Percentiles rank a stretch among this genome's conserved stretches.
Conservation (phyloP, 1,140 invertebrate species). For the Drosophila kohkoa region DNA sequence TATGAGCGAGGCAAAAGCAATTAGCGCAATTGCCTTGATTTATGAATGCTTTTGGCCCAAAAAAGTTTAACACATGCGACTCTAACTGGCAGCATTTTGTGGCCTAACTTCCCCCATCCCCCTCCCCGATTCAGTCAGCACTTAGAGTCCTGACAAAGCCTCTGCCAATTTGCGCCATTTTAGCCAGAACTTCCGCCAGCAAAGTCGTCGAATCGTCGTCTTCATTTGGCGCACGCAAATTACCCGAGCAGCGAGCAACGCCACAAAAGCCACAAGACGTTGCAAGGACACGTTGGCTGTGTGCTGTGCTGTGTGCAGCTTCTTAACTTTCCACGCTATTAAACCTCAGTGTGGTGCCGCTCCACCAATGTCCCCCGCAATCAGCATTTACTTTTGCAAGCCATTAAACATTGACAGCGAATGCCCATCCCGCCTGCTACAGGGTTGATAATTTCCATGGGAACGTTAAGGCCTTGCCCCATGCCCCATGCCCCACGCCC, state of each 20-base stretch:
- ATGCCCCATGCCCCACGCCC: no score
- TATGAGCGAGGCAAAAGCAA: slow-evolving; percentile 44
- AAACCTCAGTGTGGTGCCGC: slow-evolving; percentile 58
- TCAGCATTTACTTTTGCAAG: slow-evolving; percentile 84
- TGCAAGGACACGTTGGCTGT: slow-evolving; percentile 8
- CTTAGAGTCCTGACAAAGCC: slow-evolving; percentile 19
- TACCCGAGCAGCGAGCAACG: slow-evolving; percentile 46
- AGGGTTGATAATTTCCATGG: slow-evolving; percentile 75
- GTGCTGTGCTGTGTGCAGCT: slow-evolving; percentile 44
- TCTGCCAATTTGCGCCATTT: slow-evolving; percentile 68
- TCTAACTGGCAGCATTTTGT: slow-evolving; percentile 31
- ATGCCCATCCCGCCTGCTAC: slow-evolving; percentile 28
- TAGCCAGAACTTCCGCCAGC: slow-evolving; percentile 20
- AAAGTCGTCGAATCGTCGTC: slow-evolving; percentile 8
- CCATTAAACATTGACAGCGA: slow-evolving; percentile 81
- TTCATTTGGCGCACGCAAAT: slow-evolving; percentile 66
- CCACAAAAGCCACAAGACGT: slow-evolving; percentile 62
- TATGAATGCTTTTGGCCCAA: slow-evolving; percentile 39
- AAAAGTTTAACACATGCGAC: slow-evolving; percentile 45
- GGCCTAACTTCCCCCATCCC: neutral
- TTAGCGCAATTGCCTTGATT: slow-evolving; percentile 54
- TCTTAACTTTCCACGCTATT: slow-evolving; percentile 84
- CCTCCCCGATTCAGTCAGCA: no score
- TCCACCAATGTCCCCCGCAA: slow-evolving; percentile 46
- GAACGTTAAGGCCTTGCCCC: neutral